Base-by-base conservation (phyloP, 2,797 vertebrate species). In the Crenuchus spilurus region DNA sequence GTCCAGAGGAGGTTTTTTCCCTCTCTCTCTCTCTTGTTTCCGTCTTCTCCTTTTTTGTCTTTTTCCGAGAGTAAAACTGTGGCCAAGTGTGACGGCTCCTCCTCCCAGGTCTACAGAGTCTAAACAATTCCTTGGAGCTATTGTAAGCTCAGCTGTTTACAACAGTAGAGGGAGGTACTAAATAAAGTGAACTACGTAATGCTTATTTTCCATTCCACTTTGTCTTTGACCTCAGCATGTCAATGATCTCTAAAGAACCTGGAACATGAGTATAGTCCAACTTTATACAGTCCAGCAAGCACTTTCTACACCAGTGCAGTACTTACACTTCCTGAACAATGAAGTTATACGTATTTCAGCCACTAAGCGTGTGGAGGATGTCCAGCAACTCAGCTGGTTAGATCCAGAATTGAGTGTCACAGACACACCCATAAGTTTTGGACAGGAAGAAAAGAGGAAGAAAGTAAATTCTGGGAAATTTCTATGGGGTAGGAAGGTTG, bases 401-500 rank as follows among this genome's bases (percentile, higher is more conserved):
- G 31, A 79, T 33, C 65, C 74, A 72, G 80, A 54, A 37, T 18
- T 54, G n/a, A 28, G 24, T 2, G 26, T 33, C 31, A 58, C 2
- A 26, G 55, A 6, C 54, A 77, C 68, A 66, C 68, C 51, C 52
- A 66, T 64, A 55, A 4, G 33, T 14, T 72, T 54, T 58, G 70
- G 65, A 69, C 67, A 35, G 14, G 64, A 55, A 69, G 39, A 69
- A 8, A 7, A 33, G 65, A 58, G 60, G 52, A 72, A 63, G 11
- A 58, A 67, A 22, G 60, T 35, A 51, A 49, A 70, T 81, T 76
- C 37, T 11, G 72, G 75, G 72, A 80, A 75, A 33, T 72, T 64
- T 31, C 49, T 52, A 31, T 54, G 44, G 13, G 44, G 62, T 3
- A 26, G 39, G 26, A 61, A 13, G 35, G 24, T 0, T 24, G 64